Percentiles rank a stretch among this genome's conserved stretches.
phyloP scores from a whole-genome alignment of 1,140 invertebrate species.

The Calycopis cecrops region DNA sequence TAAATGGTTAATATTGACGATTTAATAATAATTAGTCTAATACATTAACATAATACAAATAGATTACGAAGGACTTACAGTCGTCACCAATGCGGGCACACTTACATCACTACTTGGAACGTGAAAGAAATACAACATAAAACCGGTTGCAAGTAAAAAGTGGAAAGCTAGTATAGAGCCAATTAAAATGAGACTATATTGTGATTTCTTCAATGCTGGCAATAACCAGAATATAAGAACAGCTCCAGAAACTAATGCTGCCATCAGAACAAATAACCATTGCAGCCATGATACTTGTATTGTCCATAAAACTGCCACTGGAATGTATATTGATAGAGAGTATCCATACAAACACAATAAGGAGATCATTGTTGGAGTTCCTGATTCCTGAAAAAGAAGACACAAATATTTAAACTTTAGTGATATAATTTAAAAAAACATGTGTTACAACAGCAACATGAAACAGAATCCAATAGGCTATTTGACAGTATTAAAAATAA shows the following conservation, averaged over 20 bases:
- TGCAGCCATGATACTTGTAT: slow-evolving; percentile 90
- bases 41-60: slow-evolving; percentile 6
- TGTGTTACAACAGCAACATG: too few species aligned
- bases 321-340: slow-evolving; percentile 94
- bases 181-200: slow-evolving; percentile 80
- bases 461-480: too few species aligned
- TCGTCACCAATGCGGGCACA: slow-evolving; percentile 17
- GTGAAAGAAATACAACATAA: slow-evolving; percentile 82
- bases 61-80: slow-evolving; percentile 21
- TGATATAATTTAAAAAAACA: too few species aligned
- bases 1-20: too few species aligned
- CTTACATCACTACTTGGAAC: slow-evolving; percentile 32
- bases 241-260: slow-evolving; percentile 87
- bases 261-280: slow-evolving; percentile 89
- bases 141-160: slow-evolving; percentile 87
- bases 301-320: slow-evolving; percentile 94
- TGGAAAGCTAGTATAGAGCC: slow-evolving; percentile 84
- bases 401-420: not conserved
- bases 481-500: too few species aligned
- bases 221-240: slow-evolving; percentile 89
- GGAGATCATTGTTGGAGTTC: slow-evolving; percentile 83
- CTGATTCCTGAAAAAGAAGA: slow-evolving; percentile 72
- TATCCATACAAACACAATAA: slow-evolving; percentile 97
- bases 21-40: not conserved
- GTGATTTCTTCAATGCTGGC: slow-evolving; percentile 83